Evolutionary conservation across 2,113 vertebrate genomes (phyloP), one percentile per base, ranked within the genome.

Genomic region (Pseudopodoces humilis): DNA sequence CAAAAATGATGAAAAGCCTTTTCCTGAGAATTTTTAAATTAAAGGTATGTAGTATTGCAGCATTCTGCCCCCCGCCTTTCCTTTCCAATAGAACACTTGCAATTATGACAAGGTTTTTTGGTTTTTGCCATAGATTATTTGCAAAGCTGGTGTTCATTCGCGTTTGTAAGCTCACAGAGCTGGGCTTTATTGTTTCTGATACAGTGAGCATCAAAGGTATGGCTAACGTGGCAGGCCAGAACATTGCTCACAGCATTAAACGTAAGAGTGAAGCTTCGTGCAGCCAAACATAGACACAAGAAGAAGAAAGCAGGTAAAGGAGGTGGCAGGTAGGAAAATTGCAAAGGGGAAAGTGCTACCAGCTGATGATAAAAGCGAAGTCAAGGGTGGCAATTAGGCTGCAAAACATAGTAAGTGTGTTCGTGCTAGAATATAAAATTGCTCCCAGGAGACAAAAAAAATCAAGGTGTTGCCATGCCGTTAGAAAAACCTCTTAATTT

Each of bases 121-220:
- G 8, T 86, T 62, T 59, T 16, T 69, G 50, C 33, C 22, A 13
- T 0, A 0, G 47, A 59, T 76, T 58, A 43, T 77, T 92, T 77
- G 71, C 70, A 77, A 46, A 87, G 49, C 53, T 90, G 64, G 9
- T 90, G 78, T 93, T 94, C 9, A 1, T 65, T 92, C 1, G 1
- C 0, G 2, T 95, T 95, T 95, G 59, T 58, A 56, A 69, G 50
- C 67, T 94, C 27, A 25, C 50, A 11, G 49, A 59, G 80, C 67
- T 77, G 58, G 75, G 63, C 78, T 87, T 97, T 92, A 95, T 95
- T 93, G 55, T 95, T 96, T 96, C 87, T 94, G 95, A 95, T 94
- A 11, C 3, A 63, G 59, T 85, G 87, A 95, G 63, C 86, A 95
- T 76, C 77, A 91, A 92, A 89, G 76, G 37, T 84, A 69, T 50